These are phyloP conservation scores for Phalangium opilio DNA, from an alignment of 2,888 invertebrate species.

Conservation along the genomic window DNA sequence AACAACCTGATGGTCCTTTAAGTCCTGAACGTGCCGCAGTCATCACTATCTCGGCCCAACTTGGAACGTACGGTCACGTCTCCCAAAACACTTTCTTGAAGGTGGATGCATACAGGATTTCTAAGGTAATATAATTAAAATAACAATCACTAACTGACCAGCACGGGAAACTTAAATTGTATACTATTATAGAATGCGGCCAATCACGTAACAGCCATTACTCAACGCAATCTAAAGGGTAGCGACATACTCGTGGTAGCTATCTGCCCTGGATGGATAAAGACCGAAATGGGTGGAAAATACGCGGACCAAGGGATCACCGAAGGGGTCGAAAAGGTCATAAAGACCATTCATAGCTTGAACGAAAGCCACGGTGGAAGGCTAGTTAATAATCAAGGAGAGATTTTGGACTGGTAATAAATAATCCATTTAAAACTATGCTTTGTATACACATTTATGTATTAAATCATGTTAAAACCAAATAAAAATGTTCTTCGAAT, in stretches of 20 bases:
- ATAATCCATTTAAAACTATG: too few relatives aligned
- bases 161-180: too few relatives aligned
- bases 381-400: conserved; percentile 4
- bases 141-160: too few relatives aligned
- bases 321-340: conserved; percentile 7
- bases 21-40: conserved; percentile 38
- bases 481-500: too few relatives aligned
- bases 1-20: conserved; percentile 2
- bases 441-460: too few relatives aligned
- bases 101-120: too few relatives aligned
- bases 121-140: too few relatives aligned
- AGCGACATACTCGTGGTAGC: conserved; percentile 7
- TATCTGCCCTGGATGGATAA: conserved; percentile 16
- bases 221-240: conserved; percentile 2
- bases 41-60: conserved; percentile 63
- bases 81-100: too few relatives aligned
- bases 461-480: too few relatives aligned
- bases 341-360: conserved; percentile 2
- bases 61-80: conserved; percentile 43
- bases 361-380: conserved; percentile 6
- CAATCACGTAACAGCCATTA: too few relatives aligned
- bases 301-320: not conserved
- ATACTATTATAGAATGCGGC: too few relatives aligned
- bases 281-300: conserved; percentile 12
- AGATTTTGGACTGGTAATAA: not conserved